phyloP scores from a whole-genome alignment of 2,888 invertebrate species.

The Drosophila paranaensis region DNA sequence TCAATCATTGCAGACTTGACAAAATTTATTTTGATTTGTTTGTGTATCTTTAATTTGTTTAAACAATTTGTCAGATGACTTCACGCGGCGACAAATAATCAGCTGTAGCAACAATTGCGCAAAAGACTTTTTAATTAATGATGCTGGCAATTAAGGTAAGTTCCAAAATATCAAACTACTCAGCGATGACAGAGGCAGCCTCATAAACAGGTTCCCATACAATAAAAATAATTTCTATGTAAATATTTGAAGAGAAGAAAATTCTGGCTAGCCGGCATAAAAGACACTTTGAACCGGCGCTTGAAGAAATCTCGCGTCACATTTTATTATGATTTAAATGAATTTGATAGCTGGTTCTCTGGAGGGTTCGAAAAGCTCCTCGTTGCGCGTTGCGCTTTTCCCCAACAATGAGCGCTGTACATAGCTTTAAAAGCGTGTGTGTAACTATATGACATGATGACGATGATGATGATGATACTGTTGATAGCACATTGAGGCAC shows the following conservation, averaged over 20 bases:
- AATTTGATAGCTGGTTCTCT: constrained; percentile 69
- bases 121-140: constrained; percentile 63
- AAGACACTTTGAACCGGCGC: constrained; percentile 41
- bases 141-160: constrained; percentile 48
- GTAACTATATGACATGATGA: constrained; percentile 11
- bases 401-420: constrained; percentile 33
- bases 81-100: constrained; percentile 57
- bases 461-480: constrained; percentile 34
- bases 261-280: constrained; percentile 24
- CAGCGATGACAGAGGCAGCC: neutral
- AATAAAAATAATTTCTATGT: constrained; percentile 5
- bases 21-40: constrained; percentile 59
- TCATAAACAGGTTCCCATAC: constrained; percentile 24
- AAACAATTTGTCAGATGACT: constrained; percentile 69
- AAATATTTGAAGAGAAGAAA: constrained; percentile 16
- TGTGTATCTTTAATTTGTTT: constrained; percentile 63
- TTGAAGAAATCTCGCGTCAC: constrained; percentile 56
- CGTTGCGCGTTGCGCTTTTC: constrained; percentile 34
- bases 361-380: constrained; percentile 43
- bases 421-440: constrained; percentile 13
- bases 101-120: constrained; percentile 32
- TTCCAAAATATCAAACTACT: constrained; percentile 42
- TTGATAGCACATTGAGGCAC: constrained; percentile 36
- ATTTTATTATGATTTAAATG: constrained; percentile 77
- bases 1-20: constrained; percentile 63